Evolutionary conservation across 2,797 vertebrate species (phyloP), one percentile per base, ranked within the genome.

Genomic region (Sebastes trivittatus): DNA sequence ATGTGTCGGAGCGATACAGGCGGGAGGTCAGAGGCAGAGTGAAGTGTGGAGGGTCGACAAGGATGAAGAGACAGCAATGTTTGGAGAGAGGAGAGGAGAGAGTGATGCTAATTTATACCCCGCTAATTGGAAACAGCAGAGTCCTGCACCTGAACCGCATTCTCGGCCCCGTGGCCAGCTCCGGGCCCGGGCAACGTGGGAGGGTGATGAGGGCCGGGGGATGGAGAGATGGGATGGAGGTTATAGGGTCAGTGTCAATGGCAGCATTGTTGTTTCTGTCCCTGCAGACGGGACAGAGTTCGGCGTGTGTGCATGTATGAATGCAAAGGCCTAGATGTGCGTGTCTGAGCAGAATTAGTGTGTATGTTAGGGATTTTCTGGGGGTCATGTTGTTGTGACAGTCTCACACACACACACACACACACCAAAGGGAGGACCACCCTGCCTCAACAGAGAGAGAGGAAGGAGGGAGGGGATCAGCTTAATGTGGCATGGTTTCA

Each of bases 51-150:
- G 92, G 92, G 90, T 95, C 90, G 92, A 93, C 90, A 88, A 42
- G 91, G 92, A 94, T 93, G 93, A 92, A 91, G 92, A 94, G 87
- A 91, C 92, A 75, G 89, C 89, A 82, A 89, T 94, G 93, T 94
- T 94, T 94, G 88, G 91, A 94, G 84, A 93, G 91, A 91, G 89
- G 92, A 94, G 88, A 91, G 82, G 67, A 78, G 87, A 92, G 90
- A 94, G 93, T 76, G 27, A 87, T 59, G 87, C 93, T 96, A 95
- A 96, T 96, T 96, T 94, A 96, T 96, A 93, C 90, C 84, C 82
- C 30, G 81, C 89, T 96, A 96, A 96, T 96, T 96, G 94, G 94
- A 96, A 96, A 92, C 95, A 96, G 95, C 86, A 82, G 91, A 90
- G 85, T 34, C 82, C 88, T 91, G 94, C 95, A 96, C 95, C 96